Evolutionary conservation across 2,888 invertebrate genomes (phyloP), one percentile per base, ranked within the genome.

Genomic region (Pseudococcus longispinus): DNA sequence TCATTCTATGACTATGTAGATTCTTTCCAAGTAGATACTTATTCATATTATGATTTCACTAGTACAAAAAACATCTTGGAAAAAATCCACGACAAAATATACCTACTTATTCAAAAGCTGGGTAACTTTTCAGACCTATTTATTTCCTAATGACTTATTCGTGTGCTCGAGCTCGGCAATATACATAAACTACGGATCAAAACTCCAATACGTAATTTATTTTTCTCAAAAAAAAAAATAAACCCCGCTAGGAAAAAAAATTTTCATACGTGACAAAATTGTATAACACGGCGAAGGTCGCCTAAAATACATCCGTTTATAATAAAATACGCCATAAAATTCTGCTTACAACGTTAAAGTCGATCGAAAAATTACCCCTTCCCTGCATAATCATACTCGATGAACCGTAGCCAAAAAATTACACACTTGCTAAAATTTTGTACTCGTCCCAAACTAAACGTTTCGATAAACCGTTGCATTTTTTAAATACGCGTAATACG

Each of bases 281-380:
- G 42, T 37, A 37, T 4, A 74, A 32, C 32, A 37, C 32, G 32
- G 18, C 74, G 60, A 80, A 80, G 77, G 77, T 80, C 77, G 42
- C 77, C 77, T 42, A 80, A 80, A 42, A 42, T 80, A 42, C 37
- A 42, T 80, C 42, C 42, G 37, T 80, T 42, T 80, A 42, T 80
- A 80, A 37, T 80, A 80, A 80, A 80, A 37, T 42, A 80, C 77
- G 77, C 77, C 77, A 77, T 77, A 77, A 77, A 77, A 77, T 77
- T 77, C 77, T 55, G n/a, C 55, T n/a, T n/a, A 37, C 37, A 80
- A 23, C 77, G 11, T 42, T 42, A 20, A 80, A 37, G 37, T 80
- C 77, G 23, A 80, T 80, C 77, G 29, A 80, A 80, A 80, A 42
- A 37, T 80, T 20, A 26, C 37, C 77, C 77, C 77, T 70, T 11